These are phyloP conservation scores for Ageneiosus marmoratus DNA, from an alignment of 2,113 vertebrate species.

Conservation along the genomic window DNA sequence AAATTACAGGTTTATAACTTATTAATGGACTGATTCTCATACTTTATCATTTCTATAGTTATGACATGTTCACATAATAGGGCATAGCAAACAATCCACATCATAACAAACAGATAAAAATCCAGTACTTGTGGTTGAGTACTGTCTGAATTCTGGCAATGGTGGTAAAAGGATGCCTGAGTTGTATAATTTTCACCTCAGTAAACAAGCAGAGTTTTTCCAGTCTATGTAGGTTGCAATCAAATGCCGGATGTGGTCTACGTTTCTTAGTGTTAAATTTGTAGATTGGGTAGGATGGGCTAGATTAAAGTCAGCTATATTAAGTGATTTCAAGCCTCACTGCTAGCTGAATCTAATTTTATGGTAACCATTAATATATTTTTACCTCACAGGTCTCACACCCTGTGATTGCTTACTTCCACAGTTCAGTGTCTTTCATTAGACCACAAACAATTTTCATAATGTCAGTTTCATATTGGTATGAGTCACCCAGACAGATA, in stretches of 20 bases:
- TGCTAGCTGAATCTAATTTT: no score
- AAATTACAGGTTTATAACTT: not conserved
- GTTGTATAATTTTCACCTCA: not conserved
- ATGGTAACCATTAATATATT: not conserved
- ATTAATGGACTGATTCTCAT: not conserved
- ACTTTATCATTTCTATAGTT: not conserved
- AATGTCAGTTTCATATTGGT: not conserved
- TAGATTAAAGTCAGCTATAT: not conserved
- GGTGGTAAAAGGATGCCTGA: not conserved
- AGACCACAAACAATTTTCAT: not conserved
- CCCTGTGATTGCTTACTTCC: not conserved
- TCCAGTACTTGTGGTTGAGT: not conserved
- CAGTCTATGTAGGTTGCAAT: not conserved
- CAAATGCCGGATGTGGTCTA: not conserved
- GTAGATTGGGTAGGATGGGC: not conserved
- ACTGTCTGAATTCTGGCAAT: not conserved
- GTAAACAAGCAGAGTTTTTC: not conserved
- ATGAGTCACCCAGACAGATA: not conserved
- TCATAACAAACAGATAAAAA: not conserved
- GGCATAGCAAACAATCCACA: not conserved
- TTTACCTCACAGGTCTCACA: not conserved
- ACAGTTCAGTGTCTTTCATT: no score
- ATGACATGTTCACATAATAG: not conserved
- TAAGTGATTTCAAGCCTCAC: not conserved
- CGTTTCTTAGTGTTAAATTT: not conserved